Evolutionary conservation across 2,113 vertebrate genomes (phyloP).

Genomic region (Trematomus loennbergii): DNA sequence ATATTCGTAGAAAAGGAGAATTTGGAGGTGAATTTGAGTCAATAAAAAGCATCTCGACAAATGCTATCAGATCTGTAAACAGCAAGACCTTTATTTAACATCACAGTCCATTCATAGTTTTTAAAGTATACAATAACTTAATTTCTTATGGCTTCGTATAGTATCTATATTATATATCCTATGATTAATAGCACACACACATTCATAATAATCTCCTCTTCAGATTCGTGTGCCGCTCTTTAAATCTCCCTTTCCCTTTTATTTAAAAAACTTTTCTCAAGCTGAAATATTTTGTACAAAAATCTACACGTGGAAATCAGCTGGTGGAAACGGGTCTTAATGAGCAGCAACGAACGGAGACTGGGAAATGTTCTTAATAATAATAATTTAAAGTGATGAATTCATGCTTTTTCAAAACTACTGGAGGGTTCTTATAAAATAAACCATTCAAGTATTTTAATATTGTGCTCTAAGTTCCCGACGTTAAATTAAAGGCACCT

Average conservation of each 20-base stretch:
- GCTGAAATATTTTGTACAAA: slow-evolving; percentile 53
- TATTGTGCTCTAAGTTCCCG: not conserved
- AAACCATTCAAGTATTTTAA: not conserved
- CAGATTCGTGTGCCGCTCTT: slow-evolving; percentile 14
- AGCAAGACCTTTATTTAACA: slow-evolving; percentile 59
- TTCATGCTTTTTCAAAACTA: slow-evolving; percentile 6
- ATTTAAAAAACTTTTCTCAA: slow-evolving; percentile 7
- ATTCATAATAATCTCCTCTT: slow-evolving; percentile 78
- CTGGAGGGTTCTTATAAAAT: not conserved
- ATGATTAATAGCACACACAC: slow-evolving; percentile 65
- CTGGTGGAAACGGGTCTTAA: not conserved
- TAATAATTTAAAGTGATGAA: slow-evolving; percentile 41
- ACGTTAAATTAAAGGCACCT: not conserved
- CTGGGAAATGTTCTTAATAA: not conserved
- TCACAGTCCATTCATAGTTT: slow-evolving; percentile 84
- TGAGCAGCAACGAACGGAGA: not conserved
- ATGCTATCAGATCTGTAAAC: slow-evolving; percentile 48
- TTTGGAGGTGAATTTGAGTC: not conserved
- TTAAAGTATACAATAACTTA: slow-evolving; percentile 95
- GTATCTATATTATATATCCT: slow-evolving; percentile 83
- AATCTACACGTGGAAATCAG: slow-evolving; percentile 25
- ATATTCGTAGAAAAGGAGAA: not conserved
- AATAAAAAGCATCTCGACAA: not conserved
- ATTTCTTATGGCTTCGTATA: slow-evolving; percentile 88
- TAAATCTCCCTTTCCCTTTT: slow-evolving; percentile 11